phyloP scores from a whole-genome alignment of 37 sponge, comb jelly and placozoan genomes.

The Corticium candelabrum region DNA sequence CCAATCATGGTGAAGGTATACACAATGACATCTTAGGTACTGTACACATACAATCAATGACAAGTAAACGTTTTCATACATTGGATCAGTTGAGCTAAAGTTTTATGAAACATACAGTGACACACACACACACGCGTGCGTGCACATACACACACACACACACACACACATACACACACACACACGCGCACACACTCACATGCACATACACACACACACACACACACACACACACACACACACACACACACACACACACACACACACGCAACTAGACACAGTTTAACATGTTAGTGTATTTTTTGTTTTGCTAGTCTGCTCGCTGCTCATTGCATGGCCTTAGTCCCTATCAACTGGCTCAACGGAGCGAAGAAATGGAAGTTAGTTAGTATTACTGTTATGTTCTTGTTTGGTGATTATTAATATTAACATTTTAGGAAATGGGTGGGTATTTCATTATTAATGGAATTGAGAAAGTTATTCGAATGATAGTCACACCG shows the following conservation, averaged over 20 bases:
- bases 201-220: too few species aligned
- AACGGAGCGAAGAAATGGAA: slow-evolving; percentile 70
- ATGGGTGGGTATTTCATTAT: slow-evolving; percentile 95
- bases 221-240: too few species aligned
- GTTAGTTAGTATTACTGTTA: slow-evolving; percentile 14
- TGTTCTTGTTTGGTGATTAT: not conserved
- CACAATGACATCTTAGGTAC: not conserved
- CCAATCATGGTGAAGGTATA: slow-evolving; percentile 89
- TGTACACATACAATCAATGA: not conserved
- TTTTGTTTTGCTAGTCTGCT: slow-evolving; percentile 38
- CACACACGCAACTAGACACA: too few species aligned
- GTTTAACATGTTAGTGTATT: slow-evolving; percentile 13
- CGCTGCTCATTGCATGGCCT: slow-evolving; percentile 51
- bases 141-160: too few species aligned
- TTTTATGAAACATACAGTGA: too few species aligned
- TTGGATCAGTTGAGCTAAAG: too few species aligned
- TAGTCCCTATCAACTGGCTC: slow-evolving; percentile 48
- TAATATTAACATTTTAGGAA: slow-evolving; percentile 33
- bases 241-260: too few species aligned
- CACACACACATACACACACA: too few species aligned
- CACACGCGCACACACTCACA: too few species aligned
- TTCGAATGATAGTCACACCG: slow-evolving; percentile 81
- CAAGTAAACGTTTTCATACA: too few species aligned
- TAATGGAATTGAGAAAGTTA: slow-evolving; percentile 84
- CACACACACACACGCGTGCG: too few species aligned